Conservation (phyloP, 1,140 invertebrate genomes). For the Amphibalanus amphitrite region DNA sequence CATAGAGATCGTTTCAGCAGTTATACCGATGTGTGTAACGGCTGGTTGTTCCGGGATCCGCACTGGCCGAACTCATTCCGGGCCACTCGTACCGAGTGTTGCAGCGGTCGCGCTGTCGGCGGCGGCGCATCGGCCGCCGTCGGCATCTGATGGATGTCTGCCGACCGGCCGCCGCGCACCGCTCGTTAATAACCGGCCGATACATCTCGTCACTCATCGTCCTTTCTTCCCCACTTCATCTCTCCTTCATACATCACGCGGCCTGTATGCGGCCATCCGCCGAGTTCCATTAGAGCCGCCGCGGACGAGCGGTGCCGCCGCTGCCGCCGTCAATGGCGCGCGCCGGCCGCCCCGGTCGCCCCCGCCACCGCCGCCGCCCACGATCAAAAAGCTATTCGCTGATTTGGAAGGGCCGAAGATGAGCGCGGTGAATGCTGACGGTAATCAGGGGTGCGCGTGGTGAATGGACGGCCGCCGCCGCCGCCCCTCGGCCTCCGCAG, state of each 20-base stretch:
- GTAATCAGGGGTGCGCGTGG: not conserved
- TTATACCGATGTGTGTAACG: too few species aligned
- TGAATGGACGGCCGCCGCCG: not conserved
- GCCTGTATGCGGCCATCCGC: not conserved
- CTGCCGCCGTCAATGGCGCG: not conserved
- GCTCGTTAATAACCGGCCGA: not conserved
- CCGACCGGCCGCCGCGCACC: too few species aligned
- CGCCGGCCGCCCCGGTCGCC: too few species aligned
- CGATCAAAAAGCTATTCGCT: not conserved
- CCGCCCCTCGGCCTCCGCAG: too few species aligned
- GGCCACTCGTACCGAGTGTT: too few species aligned
- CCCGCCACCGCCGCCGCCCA: not conserved
- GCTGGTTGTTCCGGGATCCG: too few species aligned
- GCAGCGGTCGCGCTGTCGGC: too few species aligned
- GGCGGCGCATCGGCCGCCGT: not conserved
- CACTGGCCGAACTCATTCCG: too few species aligned
- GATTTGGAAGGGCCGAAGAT: constrained; percentile 1
- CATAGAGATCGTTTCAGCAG: too few species aligned
- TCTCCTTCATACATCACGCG: not conserved
- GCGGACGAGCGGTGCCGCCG: too few species aligned
- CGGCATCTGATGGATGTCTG: not conserved
- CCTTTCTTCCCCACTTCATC: not conserved
- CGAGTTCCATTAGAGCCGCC: not conserved
- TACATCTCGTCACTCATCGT: not conserved
- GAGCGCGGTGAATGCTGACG: not conserved